phyloP scores from a whole-genome alignment of 1,140 invertebrate genomes.

The Apis mellifera region Amel_HAv3.1 CM009932.2:9838501-9839000 shows the following conservation, averaged over 20 bases:
- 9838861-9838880: not conserved
- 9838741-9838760: no score
- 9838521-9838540: constrained; percentile 24
- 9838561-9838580: constrained; percentile 20
- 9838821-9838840: no score
- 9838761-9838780: no score
- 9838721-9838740: no score
- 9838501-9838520: not conserved
- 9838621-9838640: no score
- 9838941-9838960: not conserved
- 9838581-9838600: not conserved
- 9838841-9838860: no score
- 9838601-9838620: not conserved
- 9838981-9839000: constrained; percentile 50
- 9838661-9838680: no score
- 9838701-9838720: not conserved
- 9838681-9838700: no score
- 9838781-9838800: no score
- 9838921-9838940: constrained; percentile 34
- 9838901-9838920: not conserved
- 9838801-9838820: no score
- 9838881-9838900: not conserved
- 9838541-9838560: constrained; percentile 21
- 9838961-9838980: constrained; percentile 13
- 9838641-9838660: no score